Conservation (phyloP, 2,888 invertebrate species). For the Erebia palarica region DNA sequence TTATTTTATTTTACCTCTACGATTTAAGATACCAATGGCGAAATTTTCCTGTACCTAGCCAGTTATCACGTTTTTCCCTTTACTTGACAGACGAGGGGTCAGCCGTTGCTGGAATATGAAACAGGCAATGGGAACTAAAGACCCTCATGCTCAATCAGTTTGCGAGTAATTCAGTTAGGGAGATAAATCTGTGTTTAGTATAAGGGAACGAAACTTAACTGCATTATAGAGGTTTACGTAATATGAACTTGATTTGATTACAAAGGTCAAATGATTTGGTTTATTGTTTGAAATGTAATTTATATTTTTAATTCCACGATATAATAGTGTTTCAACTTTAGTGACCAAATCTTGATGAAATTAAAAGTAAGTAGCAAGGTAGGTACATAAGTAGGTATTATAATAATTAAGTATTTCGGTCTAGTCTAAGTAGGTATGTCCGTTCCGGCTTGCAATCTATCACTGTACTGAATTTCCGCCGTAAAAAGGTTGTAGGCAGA, state of each 20-base stretch:
- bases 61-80: slow-evolving; percentile 16
- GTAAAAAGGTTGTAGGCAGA: no score
- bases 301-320: slow-evolving; percentile 7
- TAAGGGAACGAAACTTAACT: slow-evolving; percentile 63
- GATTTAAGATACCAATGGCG: no score
- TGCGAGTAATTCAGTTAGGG: slow-evolving; percentile 74
- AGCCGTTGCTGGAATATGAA: slow-evolving; percentile 61
- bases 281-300: slow-evolving; percentile 21
- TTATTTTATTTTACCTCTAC: no score
- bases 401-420: no score
- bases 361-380: background rate
- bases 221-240: slow-evolving; percentile 61
- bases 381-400: background rate
- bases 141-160: slow-evolving; percentile 71
- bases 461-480: no score
- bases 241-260: slow-evolving; percentile 40
- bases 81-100: slow-evolving; percentile 43
- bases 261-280: slow-evolving; percentile 28
- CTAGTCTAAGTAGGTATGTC: no score
- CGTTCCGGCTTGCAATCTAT: no score
- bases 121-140: slow-evolving; percentile 47
- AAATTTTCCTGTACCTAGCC: no score
- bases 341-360: background rate
- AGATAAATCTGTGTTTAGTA: slow-evolving; percentile 76
- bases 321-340: background rate